Evolutionary conservation across 2,797 vertebrate genomes (phyloP).

Genomic region (Masticophis lateralis): DNA sequence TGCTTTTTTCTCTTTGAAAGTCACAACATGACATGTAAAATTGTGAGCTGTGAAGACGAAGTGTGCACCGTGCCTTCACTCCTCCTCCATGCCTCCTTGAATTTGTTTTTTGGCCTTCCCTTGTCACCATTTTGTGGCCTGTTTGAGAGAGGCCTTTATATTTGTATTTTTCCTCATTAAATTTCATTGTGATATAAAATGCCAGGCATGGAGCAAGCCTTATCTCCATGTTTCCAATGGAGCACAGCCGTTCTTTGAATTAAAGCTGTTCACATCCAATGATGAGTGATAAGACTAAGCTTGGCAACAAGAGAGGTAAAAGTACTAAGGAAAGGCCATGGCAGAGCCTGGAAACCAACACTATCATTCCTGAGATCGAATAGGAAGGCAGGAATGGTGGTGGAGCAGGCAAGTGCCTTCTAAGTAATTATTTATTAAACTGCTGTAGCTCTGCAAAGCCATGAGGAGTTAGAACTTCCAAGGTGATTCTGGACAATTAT

Average conservation of each 20-base stretch:
- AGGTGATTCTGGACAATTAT: background rate
- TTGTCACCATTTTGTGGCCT: background rate
- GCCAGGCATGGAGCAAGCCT: too few species aligned
- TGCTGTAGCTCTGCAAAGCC: background rate
- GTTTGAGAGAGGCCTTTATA: background rate
- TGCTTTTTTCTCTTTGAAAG: slow-evolving; percentile 21
- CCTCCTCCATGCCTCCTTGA: background rate
- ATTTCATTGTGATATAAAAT: background rate
- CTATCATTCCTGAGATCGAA: background rate
- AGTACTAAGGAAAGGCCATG: background rate
- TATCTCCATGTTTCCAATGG: background rate
- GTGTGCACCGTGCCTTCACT: background rate
- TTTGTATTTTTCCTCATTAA: background rate
- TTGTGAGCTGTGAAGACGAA: background rate
- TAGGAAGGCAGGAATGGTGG: background rate
- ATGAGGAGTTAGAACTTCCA: background rate
- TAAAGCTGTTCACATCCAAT: background rate
- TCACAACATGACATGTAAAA: background rate
- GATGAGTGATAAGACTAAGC: background rate
- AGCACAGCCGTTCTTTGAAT: background rate
- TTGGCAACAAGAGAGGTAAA: background rate
- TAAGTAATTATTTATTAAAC: background rate
- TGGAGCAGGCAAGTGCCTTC: background rate
- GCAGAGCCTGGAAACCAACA: background rate
- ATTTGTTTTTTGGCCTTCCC: background rate